Evolutionary conservation across 2,888 invertebrate species (phyloP).

Genomic region (Lithodes maja): DNA sequence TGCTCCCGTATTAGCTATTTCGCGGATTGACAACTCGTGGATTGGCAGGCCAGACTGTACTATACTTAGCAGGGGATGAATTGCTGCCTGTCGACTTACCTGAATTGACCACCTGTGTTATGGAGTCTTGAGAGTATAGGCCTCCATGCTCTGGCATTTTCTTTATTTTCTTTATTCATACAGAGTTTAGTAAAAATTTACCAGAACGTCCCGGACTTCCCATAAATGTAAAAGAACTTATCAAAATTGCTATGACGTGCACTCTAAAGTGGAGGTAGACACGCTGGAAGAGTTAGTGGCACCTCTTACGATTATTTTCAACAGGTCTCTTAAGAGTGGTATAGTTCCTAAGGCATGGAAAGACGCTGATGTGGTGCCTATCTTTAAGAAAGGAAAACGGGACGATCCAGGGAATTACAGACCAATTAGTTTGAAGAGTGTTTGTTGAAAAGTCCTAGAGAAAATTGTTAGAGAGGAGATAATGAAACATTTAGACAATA

Average conservation of each 20-base stretch:
- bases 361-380: neutral
- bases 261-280: neutral
- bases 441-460: neutral
- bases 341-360: slow-evolving; percentile 1
- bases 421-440: neutral
- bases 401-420: slow-evolving; percentile 1
- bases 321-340: neutral
- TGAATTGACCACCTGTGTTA: no score
- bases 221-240: no score
- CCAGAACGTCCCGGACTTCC: no score
- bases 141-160: no score
- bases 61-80: no score
- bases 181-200: no score
- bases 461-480: neutral
- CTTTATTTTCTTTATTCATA: no score
- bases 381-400: slow-evolving; percentile 7
- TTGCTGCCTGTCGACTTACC: no score
- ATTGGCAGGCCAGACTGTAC: no score
- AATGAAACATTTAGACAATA: neutral
- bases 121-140: no score
- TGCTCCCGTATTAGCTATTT: no score
- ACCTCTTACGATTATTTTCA: slow-evolving; percentile 9
- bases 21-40: no score
- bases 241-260: neutral
- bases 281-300: neutral